These are phyloP conservation scores for Cinara cedri DNA, from an alignment of 2,888 invertebrate genomes.

Conservation along the genomic window DNA sequence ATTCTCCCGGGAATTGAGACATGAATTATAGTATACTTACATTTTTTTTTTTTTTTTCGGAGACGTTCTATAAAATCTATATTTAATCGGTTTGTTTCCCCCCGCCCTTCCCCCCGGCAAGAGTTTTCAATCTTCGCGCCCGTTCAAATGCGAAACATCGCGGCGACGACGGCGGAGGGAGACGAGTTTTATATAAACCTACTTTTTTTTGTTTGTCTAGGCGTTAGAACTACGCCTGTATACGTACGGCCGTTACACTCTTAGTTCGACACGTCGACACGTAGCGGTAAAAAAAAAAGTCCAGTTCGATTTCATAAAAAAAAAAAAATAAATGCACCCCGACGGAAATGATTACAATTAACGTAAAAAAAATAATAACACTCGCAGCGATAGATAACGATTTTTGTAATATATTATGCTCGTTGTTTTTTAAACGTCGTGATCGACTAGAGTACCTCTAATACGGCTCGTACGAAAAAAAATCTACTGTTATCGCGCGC, in stretches of 20 bases:
- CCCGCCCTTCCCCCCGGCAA: not conserved
- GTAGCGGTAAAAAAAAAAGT: too few species aligned
- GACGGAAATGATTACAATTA: not conserved
- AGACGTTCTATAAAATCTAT: conserved; percentile 37
- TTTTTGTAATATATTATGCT: not conserved
- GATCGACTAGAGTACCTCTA: conserved; percentile 3
- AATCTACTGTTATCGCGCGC: conserved; percentile 18
- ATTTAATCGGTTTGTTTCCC: conserved; percentile 41
- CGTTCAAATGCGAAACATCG: not conserved
- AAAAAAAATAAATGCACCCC: not conserved
- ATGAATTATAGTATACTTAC: conserved; percentile 13
- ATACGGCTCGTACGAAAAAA: not conserved
- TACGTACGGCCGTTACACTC: not conserved
- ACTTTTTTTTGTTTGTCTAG: not conserved
- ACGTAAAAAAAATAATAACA: too few species aligned
- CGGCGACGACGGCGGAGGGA: not conserved
- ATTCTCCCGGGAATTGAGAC: conserved; percentile 10
- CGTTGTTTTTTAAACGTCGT: not conserved
- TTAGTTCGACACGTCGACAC: too few species aligned
- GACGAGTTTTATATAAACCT: not conserved
- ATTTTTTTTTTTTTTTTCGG: too few species aligned
- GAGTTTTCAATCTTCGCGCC: conserved; percentile 16
- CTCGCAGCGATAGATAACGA: not conserved
- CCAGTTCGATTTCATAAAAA: not conserved
- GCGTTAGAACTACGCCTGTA: not conserved